Conservation (phyloP, 2,113 vertebrate genomes). For the Bothrops jararaca region DNA sequence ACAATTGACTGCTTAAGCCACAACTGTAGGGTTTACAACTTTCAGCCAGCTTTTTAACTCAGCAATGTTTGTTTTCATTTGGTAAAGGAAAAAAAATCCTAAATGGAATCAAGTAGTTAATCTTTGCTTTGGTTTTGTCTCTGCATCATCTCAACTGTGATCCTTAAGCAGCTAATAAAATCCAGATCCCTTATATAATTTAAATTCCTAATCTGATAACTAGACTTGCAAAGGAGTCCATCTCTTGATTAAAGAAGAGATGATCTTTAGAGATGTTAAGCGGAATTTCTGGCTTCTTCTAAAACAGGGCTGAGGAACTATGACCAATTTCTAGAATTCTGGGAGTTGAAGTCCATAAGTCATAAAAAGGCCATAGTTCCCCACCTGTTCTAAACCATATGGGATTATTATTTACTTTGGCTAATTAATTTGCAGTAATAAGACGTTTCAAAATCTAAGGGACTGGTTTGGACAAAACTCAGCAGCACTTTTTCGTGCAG, state of each 20-base stretch:
- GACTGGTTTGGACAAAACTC: too few species aligned
- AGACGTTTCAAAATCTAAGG: too few species aligned
- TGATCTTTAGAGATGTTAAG: background rate
- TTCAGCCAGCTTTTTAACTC: background rate
- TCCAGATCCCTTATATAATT: background rate
- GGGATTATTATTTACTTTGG: background rate
- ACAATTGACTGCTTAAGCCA: too few species aligned
- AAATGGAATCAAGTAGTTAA: background rate
- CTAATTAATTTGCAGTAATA: background rate
- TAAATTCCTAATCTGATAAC: background rate
- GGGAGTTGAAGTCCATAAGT: background rate
- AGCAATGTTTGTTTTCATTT: background rate
- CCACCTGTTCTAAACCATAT: background rate
- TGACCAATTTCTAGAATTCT: background rate
- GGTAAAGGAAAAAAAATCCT: too few species aligned
- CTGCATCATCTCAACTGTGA: background rate
- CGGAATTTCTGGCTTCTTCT: background rate
- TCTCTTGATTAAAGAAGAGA: background rate
- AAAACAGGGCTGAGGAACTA: background rate
- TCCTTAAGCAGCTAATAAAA: background rate
- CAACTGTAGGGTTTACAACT: background rate
- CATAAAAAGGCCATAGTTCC: background rate
- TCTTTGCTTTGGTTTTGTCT: background rate
- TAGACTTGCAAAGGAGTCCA: background rate
- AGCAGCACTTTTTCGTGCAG: too few species aligned